Base-by-base conservation (phyloP, 2,113 vertebrate species). In the Microtus richardsoni region DNA sequence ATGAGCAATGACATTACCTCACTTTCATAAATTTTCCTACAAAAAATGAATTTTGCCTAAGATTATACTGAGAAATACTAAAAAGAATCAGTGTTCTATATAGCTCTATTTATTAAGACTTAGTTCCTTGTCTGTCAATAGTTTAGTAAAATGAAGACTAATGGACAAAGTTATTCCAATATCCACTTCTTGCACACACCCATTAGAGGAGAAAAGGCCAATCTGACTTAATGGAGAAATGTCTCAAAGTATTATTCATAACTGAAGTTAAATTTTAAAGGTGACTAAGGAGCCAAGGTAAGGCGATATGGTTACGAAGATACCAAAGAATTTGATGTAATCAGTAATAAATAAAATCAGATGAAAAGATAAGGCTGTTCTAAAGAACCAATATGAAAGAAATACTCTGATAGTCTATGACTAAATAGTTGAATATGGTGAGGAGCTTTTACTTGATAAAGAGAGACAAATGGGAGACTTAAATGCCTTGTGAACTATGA, bases 401-500 rank as follows among this genome's bases (percentile, higher is more conserved):
- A 64, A 13, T 44, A 94, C 52, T 54, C 36, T 93, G 66, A 78
- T 16, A 73, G 58, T 66, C 78, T 44, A 52, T 68, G 52, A 75
- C 24, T 52, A 91, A 71, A 19, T 82, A 88, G 39, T 2, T 36
- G 58, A 90, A 68, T 52, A 86, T 13, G 44, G 68, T 74, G 24
- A 87, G 22, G 17, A 87, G 52, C 14, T 91, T 89, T 88, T 62
- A 64, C 11, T 60, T 84, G 39, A 93, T 73, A 52, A 79, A 84
- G 71, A 82, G 94, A 91, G 74, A 70, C 41, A 88, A 91, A 90
- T 62, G 36, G 17, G n/a, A 95, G 60, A 86, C 22, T 77, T 3
- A 39, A 88, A 52, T 94, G 36, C 33, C 79, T 92, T 95, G 66
- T 89, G 80, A 96, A 95, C 33, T 92, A 91, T 7, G 85, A 88